Percentiles rank a stretch among this genome's conserved stretches.
These are phyloP conservation scores for Papilio polyxenes DNA, from an alignment of 1,140 invertebrate genomes.

Conservation along the genomic window DNA sequence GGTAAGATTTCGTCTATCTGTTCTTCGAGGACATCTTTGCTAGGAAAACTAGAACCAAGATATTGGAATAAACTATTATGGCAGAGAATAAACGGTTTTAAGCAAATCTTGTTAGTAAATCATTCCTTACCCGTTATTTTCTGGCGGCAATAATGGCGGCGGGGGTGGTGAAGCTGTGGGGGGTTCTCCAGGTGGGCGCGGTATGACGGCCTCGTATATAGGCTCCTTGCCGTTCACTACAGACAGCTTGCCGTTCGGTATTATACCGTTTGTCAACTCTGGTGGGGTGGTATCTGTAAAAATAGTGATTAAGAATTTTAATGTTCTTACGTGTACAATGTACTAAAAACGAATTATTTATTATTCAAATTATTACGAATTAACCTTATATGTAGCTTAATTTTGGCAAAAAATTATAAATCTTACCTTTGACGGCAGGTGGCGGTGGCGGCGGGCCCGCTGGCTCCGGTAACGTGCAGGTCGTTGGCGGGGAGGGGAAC, in stretches of 20 bases:
- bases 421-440: slow-evolving; percentile 62
- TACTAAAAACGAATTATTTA: background rate
- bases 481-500: slow-evolving; percentile 68
- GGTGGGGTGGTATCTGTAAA: slow-evolving; percentile 66
- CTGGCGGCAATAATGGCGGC: slow-evolving; percentile 53
- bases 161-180: slow-evolving; percentile 52
- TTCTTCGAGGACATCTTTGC: slow-evolving; percentile 52
- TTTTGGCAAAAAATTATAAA: too few species aligned
- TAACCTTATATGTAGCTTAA: too few species aligned
- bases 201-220: slow-evolving; percentile 91
- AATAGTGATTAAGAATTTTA: slow-evolving; percentile 50
- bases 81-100: background rate
- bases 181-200: slow-evolving; percentile 77
- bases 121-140: slow-evolving; percentile 60
- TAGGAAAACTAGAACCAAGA: slow-evolving; percentile 50
- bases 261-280: slow-evolving; percentile 69
- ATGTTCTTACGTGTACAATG: background rate
- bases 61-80: background rate
- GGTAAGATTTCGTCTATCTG: slow-evolving; percentile 55
- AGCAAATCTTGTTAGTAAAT: background rate
- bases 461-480: slow-evolving; percentile 85
- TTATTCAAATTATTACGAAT: background rate
- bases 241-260: slow-evolving; percentile 70
- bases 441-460: slow-evolving; percentile 85
- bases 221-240: slow-evolving; percentile 83